Evolutionary conservation across 2,797 vertebrate species (phyloP), one percentile per base, ranked within the genome.

Genomic region (Premnoplex brunnescens): DNA sequence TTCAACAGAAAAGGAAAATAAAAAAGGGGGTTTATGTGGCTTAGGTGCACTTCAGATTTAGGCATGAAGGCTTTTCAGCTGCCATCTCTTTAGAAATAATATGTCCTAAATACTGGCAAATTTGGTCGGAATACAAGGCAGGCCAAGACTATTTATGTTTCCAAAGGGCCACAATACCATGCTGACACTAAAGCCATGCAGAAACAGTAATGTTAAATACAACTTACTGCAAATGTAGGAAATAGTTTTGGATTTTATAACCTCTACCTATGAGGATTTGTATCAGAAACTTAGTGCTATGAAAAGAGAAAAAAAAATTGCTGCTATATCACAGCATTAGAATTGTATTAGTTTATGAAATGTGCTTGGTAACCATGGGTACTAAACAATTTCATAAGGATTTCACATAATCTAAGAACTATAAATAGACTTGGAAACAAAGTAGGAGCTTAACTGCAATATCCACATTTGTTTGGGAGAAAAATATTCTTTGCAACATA

Each of bases 301-400:
- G 37, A 93, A 86, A 89, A 88, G 36, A 86, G 36, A 63, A 81
- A 78, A 81, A 81, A 27, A 51, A 85, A 58, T 3, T 77, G 56
- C 77, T 85, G 83, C 78, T 90, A 16, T 62, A 85, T 91, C 46
- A 37, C 39, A 90, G 85, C 60, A 56, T 43, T 66, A 84, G 72
- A 83, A 85, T 14, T 30, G 46, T 43, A 49, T 85, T 73, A 71
- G 56, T 81, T 91, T 71, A 39, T 66, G 62, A 89, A 85, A 72
- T 5, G 43, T 43, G 37, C 72, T 93, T 95, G 85, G 95, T 96
- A 96, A 96, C 93, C 93, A 96, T 96, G 95, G 93, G 68, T 91
- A 96, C 92, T 84, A 85, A 91, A 93, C 77, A 88, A 73, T 93
- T 94, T 95, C 92, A 85, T 64, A 76, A 94, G 78, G 85, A 82